phyloP scores from a whole-genome alignment of 2,888 invertebrate species.

The Drosophila kambysellisi region DNA sequence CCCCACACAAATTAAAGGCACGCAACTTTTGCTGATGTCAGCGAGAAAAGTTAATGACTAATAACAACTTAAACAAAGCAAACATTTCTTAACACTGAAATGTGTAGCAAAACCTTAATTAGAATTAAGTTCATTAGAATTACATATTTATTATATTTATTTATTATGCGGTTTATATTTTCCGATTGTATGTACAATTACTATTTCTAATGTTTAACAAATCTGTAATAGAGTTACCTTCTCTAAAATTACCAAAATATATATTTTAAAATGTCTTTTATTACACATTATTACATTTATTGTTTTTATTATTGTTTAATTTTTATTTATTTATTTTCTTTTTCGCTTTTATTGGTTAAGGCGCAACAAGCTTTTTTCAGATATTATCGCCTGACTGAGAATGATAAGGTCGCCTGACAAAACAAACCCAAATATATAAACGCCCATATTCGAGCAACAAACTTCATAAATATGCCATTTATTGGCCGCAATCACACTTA shows the following conservation, averaged over 20 bases:
- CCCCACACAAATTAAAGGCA: constrained; percentile 33
- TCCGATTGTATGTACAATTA: not conserved
- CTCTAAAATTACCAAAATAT: not conserved
- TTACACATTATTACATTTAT: not conserved
- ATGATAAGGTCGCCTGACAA: constrained; percentile 43
- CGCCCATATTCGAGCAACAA: not conserved
- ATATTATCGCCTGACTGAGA: constrained; percentile 39
- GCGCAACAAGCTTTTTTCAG: constrained; percentile 16
- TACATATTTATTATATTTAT: not conserved
- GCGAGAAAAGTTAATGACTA: constrained; percentile 41
- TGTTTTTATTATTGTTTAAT: not conserved
- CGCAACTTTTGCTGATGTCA: constrained; percentile 49
- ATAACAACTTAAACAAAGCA: constrained; percentile 1
- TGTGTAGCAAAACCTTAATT: not conserved
- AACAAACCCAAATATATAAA: constrained; percentile 1
- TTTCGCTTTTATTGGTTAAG: constrained; percentile 1
- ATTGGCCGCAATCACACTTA: constrained; percentile 33
- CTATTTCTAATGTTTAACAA: not conserved
- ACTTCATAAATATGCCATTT: not conserved
- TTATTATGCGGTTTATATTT: not conserved
- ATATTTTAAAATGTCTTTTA: not conserved
- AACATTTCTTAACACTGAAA: constrained; percentile 15
- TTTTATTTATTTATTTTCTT: not conserved
- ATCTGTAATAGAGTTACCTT: not conserved
- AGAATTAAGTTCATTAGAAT: not conserved